Evolutionary conservation across 2,113 vertebrate species (phyloP).

Genomic region (Sylvilagus bachmani): DNA sequence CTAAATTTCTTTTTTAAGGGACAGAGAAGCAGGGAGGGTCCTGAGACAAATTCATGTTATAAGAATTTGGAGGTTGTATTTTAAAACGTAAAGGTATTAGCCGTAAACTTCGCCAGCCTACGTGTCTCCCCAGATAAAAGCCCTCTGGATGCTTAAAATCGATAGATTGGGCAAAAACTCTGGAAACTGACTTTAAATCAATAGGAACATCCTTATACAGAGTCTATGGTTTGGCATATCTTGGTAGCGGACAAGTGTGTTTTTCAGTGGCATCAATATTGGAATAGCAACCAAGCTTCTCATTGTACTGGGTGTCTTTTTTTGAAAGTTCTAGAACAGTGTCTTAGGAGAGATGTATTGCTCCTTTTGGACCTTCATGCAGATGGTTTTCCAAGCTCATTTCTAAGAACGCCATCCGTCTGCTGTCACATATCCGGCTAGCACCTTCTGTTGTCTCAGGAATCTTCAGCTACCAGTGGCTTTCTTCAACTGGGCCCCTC

Average conservation of each 20-base stretch:
- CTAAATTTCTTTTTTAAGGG: conserved; percentile 47
- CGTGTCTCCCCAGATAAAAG: background rate
- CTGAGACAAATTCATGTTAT: background rate
- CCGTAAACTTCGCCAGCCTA: conserved; percentile 3
- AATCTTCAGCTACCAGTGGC: conserved; percentile 34
- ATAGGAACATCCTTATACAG: background rate
- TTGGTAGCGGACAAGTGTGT: conserved; percentile 16
- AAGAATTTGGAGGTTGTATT: background rate
- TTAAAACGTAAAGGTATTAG: background rate
- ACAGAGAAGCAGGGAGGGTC: background rate
- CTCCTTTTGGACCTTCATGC: conserved; percentile 44
- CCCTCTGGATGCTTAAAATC: conserved; percentile 12
- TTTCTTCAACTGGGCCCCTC: conserved; percentile 44
- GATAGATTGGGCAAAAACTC: background rate
- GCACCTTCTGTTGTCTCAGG: background rate
- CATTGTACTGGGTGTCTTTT: conserved; percentile 18
- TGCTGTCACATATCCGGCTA: background rate
- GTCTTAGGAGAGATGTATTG: background rate
- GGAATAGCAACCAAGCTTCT: background rate
- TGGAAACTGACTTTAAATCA: conserved; percentile 40
- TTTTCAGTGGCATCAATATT: background rate
- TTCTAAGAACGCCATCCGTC: background rate
- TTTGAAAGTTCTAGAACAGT: conserved; percentile 23
- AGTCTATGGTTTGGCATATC: background rate
- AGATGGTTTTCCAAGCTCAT: conserved; percentile 21